Evolutionary conservation across 2,113 vertebrate species (phyloP).

Genomic region (Rhodinocichla rosea): DNA sequence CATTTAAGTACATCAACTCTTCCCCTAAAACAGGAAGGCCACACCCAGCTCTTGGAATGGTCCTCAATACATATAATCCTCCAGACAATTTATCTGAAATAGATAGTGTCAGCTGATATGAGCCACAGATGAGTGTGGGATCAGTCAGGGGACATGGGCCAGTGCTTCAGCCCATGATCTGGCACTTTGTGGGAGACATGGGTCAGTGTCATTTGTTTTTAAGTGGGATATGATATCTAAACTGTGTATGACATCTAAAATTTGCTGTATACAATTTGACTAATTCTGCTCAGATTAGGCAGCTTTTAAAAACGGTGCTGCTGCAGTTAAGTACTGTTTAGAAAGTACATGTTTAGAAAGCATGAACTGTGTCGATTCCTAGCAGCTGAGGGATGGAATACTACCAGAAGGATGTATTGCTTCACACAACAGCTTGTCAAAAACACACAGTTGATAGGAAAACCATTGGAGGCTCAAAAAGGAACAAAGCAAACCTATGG

Average conservation of each 20-base stretch:
- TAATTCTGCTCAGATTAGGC: background rate
- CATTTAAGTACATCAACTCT: background rate
- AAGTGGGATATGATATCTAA: background rate
- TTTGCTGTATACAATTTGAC: background rate
- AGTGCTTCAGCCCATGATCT: background rate
- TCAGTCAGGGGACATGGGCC: background rate
- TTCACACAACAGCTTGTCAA: background rate
- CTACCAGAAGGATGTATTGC: background rate
- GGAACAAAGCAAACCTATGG: background rate
- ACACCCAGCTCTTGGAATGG: background rate
- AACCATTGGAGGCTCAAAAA: background rate
- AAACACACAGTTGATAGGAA: background rate
- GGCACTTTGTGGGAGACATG: accelerated
- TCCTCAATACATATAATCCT: background rate
- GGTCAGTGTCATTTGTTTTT: accelerated
- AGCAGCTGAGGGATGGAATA: background rate
- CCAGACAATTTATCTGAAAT: background rate
- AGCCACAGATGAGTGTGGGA: background rate
- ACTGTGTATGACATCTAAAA: background rate
- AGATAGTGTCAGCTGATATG: background rate
- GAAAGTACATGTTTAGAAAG: background rate
- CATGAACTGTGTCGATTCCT: background rate
- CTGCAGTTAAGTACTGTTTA: background rate
- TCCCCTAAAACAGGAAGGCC: background rate
- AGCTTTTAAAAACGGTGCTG: background rate